phyloP scores from a whole-genome alignment of 2,113 vertebrate genomes.

The Nestor notabilis region DNA sequence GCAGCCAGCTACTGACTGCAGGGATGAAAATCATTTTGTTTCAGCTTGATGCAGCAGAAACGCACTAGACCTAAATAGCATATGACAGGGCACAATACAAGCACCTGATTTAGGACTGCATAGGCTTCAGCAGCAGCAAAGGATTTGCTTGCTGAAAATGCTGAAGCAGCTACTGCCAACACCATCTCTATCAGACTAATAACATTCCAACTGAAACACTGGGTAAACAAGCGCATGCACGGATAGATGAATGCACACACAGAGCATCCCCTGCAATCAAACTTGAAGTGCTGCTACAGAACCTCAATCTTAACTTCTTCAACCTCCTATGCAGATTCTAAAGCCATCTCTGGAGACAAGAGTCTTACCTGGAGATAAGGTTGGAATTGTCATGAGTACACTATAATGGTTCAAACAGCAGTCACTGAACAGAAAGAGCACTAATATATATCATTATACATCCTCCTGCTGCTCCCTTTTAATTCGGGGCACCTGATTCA shows the following conservation, averaged over 20 bases:
- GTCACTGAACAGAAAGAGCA: not conserved
- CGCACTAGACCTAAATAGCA: slow-evolving; percentile 11
- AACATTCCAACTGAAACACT: fast-evolving
- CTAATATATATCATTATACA: too few relatives aligned
- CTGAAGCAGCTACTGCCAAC: not conserved
- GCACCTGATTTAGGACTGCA: slow-evolving; percentile 41
- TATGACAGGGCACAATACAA: slow-evolving; percentile 4
- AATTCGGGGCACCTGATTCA: not conserved
- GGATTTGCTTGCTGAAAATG: not conserved
- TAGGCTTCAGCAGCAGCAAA: not conserved
- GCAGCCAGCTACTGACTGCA: slow-evolving; percentile 34
- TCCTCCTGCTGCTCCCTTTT: not conserved
- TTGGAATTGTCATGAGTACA: not conserved
- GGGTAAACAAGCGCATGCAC: fast-evolving
- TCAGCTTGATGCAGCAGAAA: slow-evolving; percentile 48
- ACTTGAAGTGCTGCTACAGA: not conserved
- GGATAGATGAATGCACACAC: not conserved
- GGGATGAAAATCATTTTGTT: slow-evolving; percentile 50
- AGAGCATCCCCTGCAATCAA: not conserved
- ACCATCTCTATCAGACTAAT: not conserved
- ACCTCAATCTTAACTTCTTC: not conserved
- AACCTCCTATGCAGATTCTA: not conserved
- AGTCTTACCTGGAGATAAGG: not conserved
- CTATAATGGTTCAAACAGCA: not conserved
- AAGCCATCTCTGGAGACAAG: not conserved